Evolutionary conservation across 2,113 vertebrate genomes (phyloP).

Genomic region (Prinia subflava): DNA sequence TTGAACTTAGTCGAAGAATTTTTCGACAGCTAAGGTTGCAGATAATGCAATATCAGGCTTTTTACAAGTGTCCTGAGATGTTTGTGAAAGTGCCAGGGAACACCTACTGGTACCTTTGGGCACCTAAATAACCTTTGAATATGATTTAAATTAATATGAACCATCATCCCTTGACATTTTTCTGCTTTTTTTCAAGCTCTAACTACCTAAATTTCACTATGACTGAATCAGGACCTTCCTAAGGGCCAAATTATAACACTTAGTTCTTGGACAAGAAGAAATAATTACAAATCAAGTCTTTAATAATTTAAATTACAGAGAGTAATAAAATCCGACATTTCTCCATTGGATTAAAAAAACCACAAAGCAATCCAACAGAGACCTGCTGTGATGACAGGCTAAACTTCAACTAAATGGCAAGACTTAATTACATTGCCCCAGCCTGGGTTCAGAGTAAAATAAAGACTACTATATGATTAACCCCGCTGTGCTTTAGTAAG

Average conservation of each 20-base stretch:
- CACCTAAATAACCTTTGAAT: background rate
- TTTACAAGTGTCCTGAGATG: background rate
- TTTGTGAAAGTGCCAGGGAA: background rate
- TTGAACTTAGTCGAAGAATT: background rate
- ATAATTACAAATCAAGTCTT: background rate
- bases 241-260: background rate
- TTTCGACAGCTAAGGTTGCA: background rate
- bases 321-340: background rate
- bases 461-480: conserved; percentile 12
- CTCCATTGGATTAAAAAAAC: background rate
- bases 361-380: background rate
- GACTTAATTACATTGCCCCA: conserved; percentile 27
- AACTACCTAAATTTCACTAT: background rate
- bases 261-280: background rate
- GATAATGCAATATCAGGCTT: background rate
- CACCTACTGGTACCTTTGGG: background rate
- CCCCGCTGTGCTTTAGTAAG: background rate
- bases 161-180: background rate
- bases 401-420: background rate
- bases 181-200: background rate
- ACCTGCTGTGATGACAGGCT: conserved; percentile 4
- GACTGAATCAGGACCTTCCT: background rate
- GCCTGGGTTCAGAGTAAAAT: conserved; percentile 22
- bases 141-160: background rate
- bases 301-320: background rate